Evolutionary conservation across 2,113 vertebrate genomes (phyloP), one percentile per base, ranked within the genome.

Genomic region (Xenopus laevis): DNA sequence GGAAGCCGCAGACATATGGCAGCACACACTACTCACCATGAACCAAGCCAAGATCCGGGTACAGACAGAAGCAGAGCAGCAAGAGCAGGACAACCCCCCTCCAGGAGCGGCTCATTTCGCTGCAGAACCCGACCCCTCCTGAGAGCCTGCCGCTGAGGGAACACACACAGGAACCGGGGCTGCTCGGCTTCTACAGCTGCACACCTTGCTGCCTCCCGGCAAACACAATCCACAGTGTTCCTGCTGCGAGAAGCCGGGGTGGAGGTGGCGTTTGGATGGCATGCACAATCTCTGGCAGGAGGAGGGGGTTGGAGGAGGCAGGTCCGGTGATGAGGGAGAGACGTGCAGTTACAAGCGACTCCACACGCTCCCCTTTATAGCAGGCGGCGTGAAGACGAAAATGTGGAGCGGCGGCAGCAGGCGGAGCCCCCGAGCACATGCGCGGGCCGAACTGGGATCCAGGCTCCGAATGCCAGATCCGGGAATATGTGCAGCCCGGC

Each of bases 21-120:
- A 50, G 6, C 11, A 50, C 47, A 50, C 6, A 10, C 15, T 13
- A 86, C 83, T 86, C 73, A 87, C 86, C 86, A 0, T 78, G 79
- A 64, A 44, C 82, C 10, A 74, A 66, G 77, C 81, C 15, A 75
- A 72, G 79, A 53, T 82, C 79, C 59, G 45, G 73, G 45, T 72
- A 72, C 69, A 82, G 72, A 74, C 85, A 84, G 23, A 1, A 27
- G 79, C 78, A 82, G 78, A 86, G 77, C 18, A 87, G 78, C 76
- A 72, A 33, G n/a, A 20, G 68, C 61, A 68, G 8, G 13, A 72
- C 59, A 53, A 53, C 46, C 70, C n/a, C 27, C 46, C 18, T 78
- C 71, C 81, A 77, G 74, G 73, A 83, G 75, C 82, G 73, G 80
- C 78, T 82, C 79, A 86, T 76, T 18, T 50, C 72, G 53, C 44